These are phyloP conservation scores for Mercenaria mercenaria DNA, from an alignment of 1,140 invertebrate genomes.

Conservation along the genomic window DNA sequence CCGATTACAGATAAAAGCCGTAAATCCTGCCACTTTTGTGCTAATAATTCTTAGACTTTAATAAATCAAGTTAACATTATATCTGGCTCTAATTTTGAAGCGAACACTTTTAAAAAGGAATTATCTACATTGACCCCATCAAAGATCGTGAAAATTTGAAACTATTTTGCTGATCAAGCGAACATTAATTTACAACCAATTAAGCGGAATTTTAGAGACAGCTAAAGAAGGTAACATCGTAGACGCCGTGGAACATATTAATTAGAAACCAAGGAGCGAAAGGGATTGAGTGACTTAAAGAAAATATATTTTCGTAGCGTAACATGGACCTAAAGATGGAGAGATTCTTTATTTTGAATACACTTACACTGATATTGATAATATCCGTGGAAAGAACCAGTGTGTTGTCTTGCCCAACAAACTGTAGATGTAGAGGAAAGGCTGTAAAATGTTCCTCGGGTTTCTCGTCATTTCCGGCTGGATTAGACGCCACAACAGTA, in stretches of 20 bases:
- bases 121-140: neutral
- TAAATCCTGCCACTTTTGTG: conserved; percentile 34
- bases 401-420: neutral
- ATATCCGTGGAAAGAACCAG: neutral
- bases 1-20: neutral
- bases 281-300: neutral
- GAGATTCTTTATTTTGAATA: neutral
- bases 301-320: neutral
- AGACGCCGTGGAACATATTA: too few relatives aligned
- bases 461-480: neutral
- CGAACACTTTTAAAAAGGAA: neutral
- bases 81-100: neutral
- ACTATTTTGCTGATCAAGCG: neutral
- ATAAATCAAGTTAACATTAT: neutral
- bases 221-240: too few relatives aligned
- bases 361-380: neutral
- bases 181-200: too few relatives aligned
- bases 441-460: neutral
- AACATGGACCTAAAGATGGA: neutral
- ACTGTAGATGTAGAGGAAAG: conserved; percentile 11
- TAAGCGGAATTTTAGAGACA: neutral
- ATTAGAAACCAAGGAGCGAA: too few relatives aligned
- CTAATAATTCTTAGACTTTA: neutral
- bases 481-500: neutral
- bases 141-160: neutral